These are phyloP conservation scores for Amblyraja radiata DNA, from an alignment of 2,797 vertebrate species.

Conservation along the genomic window DNA sequence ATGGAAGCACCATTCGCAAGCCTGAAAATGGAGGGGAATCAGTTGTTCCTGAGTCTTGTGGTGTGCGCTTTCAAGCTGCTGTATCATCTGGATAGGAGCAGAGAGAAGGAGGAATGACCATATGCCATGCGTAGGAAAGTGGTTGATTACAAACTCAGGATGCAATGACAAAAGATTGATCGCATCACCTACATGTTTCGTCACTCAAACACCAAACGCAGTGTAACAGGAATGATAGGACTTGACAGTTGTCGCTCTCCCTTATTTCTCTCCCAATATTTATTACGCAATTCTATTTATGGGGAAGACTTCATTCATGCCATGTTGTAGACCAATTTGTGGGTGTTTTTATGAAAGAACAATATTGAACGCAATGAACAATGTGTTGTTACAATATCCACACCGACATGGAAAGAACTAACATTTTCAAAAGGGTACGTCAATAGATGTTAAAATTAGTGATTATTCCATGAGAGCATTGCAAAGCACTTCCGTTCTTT, in stretches of 20 bases:
- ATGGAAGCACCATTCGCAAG: too few species aligned
- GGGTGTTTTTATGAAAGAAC: neutral
- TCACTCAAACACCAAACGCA: neutral
- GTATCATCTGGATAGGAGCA: too few species aligned
- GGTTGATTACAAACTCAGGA: neutral
- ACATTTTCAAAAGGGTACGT: neutral
- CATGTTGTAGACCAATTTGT: neutral
- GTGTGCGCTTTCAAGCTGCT: too few species aligned
- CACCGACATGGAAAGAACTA: neutral
- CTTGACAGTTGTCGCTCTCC: neutral
- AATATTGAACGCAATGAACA: neutral
- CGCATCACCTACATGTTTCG: neutral
- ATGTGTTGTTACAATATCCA: neutral
- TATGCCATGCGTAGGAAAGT: neutral
- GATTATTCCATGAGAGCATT: neutral
- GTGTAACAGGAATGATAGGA: too few species aligned
- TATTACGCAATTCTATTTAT: neutral
- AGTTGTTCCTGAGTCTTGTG: too few species aligned
- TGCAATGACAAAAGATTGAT: too few species aligned
- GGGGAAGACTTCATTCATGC: neutral
- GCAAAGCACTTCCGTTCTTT: neutral
- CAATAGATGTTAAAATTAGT: neutral
- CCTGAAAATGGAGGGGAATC: too few species aligned
- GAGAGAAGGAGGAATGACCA: too few species aligned
- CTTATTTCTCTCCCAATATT: neutral